phyloP scores from a whole-genome alignment of 1,140 invertebrate genomes.

The Zaprionus ornatus region DNA sequence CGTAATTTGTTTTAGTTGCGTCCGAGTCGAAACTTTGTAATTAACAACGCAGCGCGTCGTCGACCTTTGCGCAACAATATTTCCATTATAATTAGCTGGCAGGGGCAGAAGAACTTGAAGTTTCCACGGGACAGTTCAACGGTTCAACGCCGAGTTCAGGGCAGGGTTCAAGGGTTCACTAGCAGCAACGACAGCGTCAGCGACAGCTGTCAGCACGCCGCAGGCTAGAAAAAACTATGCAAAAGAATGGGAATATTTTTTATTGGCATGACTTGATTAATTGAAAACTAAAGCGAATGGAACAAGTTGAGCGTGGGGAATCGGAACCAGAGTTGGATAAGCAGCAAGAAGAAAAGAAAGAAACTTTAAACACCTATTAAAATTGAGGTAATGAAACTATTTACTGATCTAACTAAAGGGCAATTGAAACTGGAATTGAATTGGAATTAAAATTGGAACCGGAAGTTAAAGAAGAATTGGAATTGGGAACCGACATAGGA shows the following conservation, averaged over 20 bases:
- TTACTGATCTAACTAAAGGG: neutral
- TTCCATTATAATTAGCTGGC: constrained; percentile 49
- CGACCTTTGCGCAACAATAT: constrained; percentile 47
- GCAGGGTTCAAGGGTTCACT: constrained; percentile 21
- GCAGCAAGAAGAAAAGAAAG: neutral
- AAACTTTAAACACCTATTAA: neutral
- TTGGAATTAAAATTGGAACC: neutral
- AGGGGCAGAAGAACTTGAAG: constrained; percentile 13
- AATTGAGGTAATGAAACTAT: neutral
- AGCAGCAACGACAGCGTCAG: neutral
- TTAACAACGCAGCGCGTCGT: constrained; percentile 42
- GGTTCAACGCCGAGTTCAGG: constrained; percentile 17
- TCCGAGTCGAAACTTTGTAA: constrained; percentile 51
- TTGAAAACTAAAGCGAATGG: neutral
- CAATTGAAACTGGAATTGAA: neutral
- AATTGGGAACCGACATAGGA: neutral
- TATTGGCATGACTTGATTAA: neutral
- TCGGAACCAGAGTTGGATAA: neutral
- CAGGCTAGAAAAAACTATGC: neutral
- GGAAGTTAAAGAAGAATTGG: neutral
- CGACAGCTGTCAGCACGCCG: constrained; percentile 26
- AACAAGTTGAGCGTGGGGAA: neutral
- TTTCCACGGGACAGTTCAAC: constrained; percentile 7
- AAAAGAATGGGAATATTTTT: neutral
- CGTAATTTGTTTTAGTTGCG: constrained; percentile 51